Evolutionary conservation across 2,888 invertebrate species (phyloP), one percentile per base, ranked within the genome.

Genomic region (Tenthredo notha): DNA sequence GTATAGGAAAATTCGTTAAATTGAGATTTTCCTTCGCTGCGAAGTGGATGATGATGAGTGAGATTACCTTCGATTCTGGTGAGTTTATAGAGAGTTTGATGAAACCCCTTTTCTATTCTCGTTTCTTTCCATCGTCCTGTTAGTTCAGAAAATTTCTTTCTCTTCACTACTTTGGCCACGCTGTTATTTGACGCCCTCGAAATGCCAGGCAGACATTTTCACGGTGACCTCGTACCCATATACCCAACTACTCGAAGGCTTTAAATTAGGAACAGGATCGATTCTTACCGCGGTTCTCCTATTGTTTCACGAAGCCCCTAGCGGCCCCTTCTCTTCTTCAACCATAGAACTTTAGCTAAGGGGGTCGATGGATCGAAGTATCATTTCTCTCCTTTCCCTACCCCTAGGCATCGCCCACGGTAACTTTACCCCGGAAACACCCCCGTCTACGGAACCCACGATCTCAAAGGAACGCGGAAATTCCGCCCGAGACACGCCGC

Each of bases 41-140:
- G 21, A 95, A 96, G 84, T 98, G 98, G 98, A 96, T 98, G 89
- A 96, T 98, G 94, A 95, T 98, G 91, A 98, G 98, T 93, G 98
- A 98, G 94, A 95, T 98, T 87, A 96, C 97, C 85, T 98, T 98
- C 93, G 96, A 97, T 90, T 98, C 98, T 37, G 96, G 96, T 96
- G 87, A 94, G 94, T 94, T 84, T n/a, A 6, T 67, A 18, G 33
- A 9, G 25, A 61, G 29, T 15, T 67, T 67, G n/a, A 47, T 12
- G 47, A 47, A 12, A 4, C 47, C 47, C 47, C 3, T 47, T 47
- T 15, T 25, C 10, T 47, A 1, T 50, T 29, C 25, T 10, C 50
- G 47, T 21, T 37, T 47, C 2, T 21, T 43, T 18, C 25, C 21
- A 21, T 40, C 75, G 21, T 37, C 15, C 4, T 47, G 15, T 25